These are phyloP conservation scores for Poecile atricapillus DNA, from an alignment of 2,113 vertebrate species.

Conservation along the genomic window DNA sequence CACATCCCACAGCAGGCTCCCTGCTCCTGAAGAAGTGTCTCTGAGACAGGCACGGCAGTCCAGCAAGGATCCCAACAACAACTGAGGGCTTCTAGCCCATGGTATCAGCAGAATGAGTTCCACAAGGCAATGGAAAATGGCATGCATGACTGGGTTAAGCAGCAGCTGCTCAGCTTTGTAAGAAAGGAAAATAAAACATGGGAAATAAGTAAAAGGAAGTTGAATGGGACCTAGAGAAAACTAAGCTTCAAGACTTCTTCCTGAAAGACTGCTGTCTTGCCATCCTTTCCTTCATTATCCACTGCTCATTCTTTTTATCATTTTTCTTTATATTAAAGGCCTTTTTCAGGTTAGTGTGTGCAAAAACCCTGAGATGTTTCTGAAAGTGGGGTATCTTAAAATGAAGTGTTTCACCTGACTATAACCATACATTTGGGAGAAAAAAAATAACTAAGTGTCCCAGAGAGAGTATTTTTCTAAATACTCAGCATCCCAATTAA, in stretches of 20 bases:
- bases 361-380: not conserved
- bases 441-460: not conserved
- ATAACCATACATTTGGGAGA: not conserved
- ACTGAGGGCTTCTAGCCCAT: not conserved
- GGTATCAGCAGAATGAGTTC: not conserved
- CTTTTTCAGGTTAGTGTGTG: not conserved
- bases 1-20: not conserved
- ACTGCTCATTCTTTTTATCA: not conserved
- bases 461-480: slow-evolving; percentile 37
- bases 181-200: not conserved
- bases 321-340: not conserved
- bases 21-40: not conserved
- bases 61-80: not conserved
- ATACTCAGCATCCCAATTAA: slow-evolving; percentile 42
- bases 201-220: not conserved
- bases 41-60: not conserved
- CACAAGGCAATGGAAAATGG: not conserved
- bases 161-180: not conserved
- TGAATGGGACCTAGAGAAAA: not conserved
- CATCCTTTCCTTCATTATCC: not conserved
- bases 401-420: not conserved
- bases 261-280: not conserved
- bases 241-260: not conserved
- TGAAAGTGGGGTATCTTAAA: not conserved
- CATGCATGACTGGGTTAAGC: not conserved